These are phyloP conservation scores for Gisinianus flammeolus DNA, from an alignment of 2,888 invertebrate genomes.

Conservation along the genomic window DNA sequence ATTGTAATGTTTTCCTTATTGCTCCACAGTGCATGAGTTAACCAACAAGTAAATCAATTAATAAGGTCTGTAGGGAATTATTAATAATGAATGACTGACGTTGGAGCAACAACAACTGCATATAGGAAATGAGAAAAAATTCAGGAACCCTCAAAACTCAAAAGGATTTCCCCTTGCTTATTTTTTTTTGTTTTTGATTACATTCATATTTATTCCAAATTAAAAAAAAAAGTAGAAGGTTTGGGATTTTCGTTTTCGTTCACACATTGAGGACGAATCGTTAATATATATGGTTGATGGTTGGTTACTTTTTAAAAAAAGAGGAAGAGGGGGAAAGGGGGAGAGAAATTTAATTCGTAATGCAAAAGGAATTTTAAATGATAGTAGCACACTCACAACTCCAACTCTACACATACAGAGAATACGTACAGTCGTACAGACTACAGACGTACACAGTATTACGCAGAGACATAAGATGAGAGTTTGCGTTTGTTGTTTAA, in stretches of 20 bases:
- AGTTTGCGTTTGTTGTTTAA: conserved; percentile 8
- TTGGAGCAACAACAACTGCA: too few species aligned
- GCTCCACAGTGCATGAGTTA: neutral
- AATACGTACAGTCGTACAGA: neutral
- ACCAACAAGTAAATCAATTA: neutral
- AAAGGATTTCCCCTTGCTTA: too few species aligned
- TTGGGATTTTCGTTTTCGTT: neutral
- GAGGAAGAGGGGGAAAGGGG: neutral
- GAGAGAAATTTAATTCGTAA: neutral
- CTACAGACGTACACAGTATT: neutral
- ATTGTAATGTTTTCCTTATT: neutral
- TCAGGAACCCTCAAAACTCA: too few species aligned
- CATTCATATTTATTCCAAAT: neutral
- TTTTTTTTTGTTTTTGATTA: too few species aligned
- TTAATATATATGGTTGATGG: conserved; percentile 1
- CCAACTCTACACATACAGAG: neutral
- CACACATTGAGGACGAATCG: conserved; percentile 5
- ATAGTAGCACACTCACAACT: conserved; percentile 1
- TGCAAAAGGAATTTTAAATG: conserved; percentile 35
- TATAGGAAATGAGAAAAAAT: too few species aligned
- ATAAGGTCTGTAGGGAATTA: neutral
- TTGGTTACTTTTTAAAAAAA: neutral
- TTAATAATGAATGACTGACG: too few species aligned
- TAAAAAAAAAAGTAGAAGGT: neutral
- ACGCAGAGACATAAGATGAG: conserved; percentile 9